Percentiles rank a stretch among this genome's conserved stretches.
phyloP scores from a whole-genome alignment of 37 sponge, comb jelly and placozoan species.

The Bolinopsis microptera region DNA sequence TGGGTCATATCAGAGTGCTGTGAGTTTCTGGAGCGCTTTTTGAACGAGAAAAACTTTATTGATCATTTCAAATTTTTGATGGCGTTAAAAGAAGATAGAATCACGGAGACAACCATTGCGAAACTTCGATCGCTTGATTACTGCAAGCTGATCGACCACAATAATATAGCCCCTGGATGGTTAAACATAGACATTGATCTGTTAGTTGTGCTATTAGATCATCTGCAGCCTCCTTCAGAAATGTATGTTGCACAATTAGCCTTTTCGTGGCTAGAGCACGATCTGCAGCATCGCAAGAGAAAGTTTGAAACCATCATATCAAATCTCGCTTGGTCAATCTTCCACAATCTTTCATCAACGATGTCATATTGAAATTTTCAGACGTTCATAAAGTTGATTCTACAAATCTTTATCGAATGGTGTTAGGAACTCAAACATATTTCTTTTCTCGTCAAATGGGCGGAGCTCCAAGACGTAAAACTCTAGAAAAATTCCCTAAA shows the following conservation, averaged over 20 bases:
- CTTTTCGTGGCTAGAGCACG: slow-evolving; percentile 32
- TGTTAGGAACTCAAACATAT: background rate
- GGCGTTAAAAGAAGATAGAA: background rate
- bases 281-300: background rate
- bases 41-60: background rate
- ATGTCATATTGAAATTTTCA: background rate
- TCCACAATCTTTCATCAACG: slow-evolving; percentile 4
- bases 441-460: background rate
- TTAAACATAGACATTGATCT: background rate
- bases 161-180: background rate
- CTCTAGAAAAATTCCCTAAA: background rate
- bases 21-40: background rate
- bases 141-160: background rate
- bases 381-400: background rate
- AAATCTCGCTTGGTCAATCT: background rate
- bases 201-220: background rate
- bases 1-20: background rate
- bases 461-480: background rate
- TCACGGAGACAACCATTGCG: background rate
- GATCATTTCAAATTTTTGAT: slow-evolving; percentile 41
- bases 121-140: background rate
- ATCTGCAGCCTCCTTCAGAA: slow-evolving; percentile 10
- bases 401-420: slow-evolving; percentile 6
- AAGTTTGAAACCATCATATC: slow-evolving; percentile 37
- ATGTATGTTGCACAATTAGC: background rate